Base-by-base conservation (phyloP, 2,113 vertebrate species). In the human (Homo sapiens) region DNA sequence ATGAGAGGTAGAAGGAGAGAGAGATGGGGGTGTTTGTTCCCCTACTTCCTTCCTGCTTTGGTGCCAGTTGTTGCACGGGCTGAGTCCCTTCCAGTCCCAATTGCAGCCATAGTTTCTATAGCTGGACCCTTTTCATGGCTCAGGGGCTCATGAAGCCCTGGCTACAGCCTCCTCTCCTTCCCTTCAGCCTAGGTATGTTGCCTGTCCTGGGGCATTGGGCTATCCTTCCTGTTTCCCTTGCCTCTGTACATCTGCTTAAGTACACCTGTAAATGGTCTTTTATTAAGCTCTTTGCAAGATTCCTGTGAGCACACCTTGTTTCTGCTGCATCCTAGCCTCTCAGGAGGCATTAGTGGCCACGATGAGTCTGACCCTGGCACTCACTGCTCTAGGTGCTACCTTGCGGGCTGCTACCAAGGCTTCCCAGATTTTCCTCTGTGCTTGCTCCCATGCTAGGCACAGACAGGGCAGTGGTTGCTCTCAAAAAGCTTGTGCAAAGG, bases 311-410 rank as follows among this genome's bases (percentile, higher is more conserved):
- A 55, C 2, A 18, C 40, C 6, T 5, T 5, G 27, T 38, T 82
- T 27, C 32, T 45, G 8, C 27, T 0, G 45, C 25, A 45, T 92
- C 30, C 45, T 27, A 6, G 52, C 45, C 17, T 82, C 76, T 89
- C 35, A 45, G 43, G 6, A 14, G 0, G 2, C 3, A 1, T 43
- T 30, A 57, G 64, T 50, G 78, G 52, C 0, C 2, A 8, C 27
- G 0, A 11, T 0, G 22, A 5, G 48, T 82, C 23, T 72, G 25
- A 25, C 40, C 59, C 40, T 22, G 68, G 10, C 43, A 25, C n/a
- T 38, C 61, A 25, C 12, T 59, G 32, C 25, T 78, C 18, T 40
- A 13, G 2, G 11, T 64, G 45, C 40, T 35, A n/a, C 25, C 43
- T 5, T 32, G 16, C 2, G 3, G 12, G 35, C 25, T 48, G 8